Evolutionary conservation across 2,888 invertebrate genomes (phyloP).

Genomic region (Sinelater perroti): DNA sequence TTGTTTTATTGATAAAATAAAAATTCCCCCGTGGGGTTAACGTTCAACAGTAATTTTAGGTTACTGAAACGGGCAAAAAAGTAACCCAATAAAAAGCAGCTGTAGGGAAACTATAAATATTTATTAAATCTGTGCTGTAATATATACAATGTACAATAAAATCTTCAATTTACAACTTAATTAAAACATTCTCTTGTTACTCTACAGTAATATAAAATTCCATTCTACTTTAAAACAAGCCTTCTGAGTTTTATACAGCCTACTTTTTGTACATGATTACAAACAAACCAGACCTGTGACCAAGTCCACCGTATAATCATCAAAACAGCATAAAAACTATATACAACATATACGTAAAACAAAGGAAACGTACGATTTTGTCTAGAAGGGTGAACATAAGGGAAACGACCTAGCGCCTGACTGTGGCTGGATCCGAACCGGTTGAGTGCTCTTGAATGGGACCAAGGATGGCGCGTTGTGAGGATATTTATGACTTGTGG

Average conservation of each 20-base stretch:
- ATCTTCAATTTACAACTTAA: conserved; percentile 55
- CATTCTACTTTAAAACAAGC: conserved; percentile 32
- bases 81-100: too few species aligned
- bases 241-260: conserved; percentile 32
- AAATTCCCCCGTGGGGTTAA: too few species aligned
- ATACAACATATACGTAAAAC: conserved; percentile 13
- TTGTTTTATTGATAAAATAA: too few species aligned
- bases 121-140: conserved; percentile 59
- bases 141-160: conserved; percentile 60
- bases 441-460: too few species aligned
- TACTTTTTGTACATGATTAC: conserved; percentile 31
- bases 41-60: too few species aligned
- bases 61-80: too few species aligned
- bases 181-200: conserved; percentile 33
- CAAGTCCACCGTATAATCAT: conserved; percentile 11
- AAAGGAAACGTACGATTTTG: background rate
- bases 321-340: conserved; percentile 4
- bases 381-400: too few species aligned
- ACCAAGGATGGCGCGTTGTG: too few species aligned
- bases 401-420: too few species aligned
- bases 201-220: conserved; percentile 37
- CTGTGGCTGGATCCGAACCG: too few species aligned
- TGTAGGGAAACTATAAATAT: conserved; percentile 56
- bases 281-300: background rate
- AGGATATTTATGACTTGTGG: too few species aligned